A percentile compares a stretch with the other conserved stretches of the same genome.
These are phyloP conservation scores for Montipora foliosa DNA, from an alignment of 64 coral and sea anemone genomes.

Conservation along the genomic window DNA sequence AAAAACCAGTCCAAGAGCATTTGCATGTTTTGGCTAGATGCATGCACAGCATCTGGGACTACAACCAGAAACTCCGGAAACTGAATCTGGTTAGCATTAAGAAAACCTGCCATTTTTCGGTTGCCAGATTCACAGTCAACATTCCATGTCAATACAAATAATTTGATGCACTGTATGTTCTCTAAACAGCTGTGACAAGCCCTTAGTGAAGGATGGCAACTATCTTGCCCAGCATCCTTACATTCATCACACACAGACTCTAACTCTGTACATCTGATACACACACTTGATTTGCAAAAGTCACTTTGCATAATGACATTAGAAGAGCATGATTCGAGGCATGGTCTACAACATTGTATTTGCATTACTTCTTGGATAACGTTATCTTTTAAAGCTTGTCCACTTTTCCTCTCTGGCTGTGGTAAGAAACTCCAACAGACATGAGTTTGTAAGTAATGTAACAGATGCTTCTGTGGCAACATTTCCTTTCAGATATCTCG, in stretches of 20 bases:
- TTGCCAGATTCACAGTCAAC: constrained; percentile 53
- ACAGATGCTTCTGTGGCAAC: too few relatives aligned
- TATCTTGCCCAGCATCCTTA: constrained; percentile 45
- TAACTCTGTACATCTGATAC: constrained; percentile 43
- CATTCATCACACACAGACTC: constrained; percentile 50
- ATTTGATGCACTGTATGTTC: constrained; percentile 19
- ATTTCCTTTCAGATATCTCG: constrained; percentile 34
- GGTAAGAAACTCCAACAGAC: not conserved
- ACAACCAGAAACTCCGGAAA: constrained; percentile 9
- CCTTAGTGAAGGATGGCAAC: constrained; percentile 35
- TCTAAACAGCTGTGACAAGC: constrained; percentile 58
- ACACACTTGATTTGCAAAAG: constrained; percentile 21
- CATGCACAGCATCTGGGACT: constrained; percentile 47
- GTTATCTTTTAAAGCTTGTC: not conserved
- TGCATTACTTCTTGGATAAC: not conserved
- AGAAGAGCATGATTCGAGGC: constrained; percentile 1
- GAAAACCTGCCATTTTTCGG: constrained; percentile 30
- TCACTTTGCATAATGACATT: not conserved
- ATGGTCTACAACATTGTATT: not conserved
- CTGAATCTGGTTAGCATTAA: not conserved
- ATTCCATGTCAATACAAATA: not conserved
- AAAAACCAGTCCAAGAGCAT: constrained; percentile 43
- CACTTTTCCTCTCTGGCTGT: not conserved
- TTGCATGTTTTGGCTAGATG: constrained; percentile 52
- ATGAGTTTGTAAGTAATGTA: too few relatives aligned